Conservation (phyloP, 2,113 vertebrate genomes). For the Anarrhichthys ocellatus region DNA sequence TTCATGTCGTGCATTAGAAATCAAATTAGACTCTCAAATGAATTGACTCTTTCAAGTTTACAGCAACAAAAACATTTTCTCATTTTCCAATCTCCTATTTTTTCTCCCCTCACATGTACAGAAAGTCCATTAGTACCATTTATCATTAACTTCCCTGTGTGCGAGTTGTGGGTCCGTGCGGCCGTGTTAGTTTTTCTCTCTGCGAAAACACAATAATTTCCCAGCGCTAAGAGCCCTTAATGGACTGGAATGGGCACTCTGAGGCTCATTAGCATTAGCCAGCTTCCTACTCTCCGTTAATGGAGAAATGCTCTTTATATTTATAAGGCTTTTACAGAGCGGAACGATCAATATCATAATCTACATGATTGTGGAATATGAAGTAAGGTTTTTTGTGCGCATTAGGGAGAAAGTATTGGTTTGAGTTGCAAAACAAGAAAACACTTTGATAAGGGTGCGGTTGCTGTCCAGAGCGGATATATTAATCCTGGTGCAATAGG, state of each 20-base stretch:
- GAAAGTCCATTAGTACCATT: slow-evolving; percentile 81
- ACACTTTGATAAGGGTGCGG: slow-evolving; percentile 62
- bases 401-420: slow-evolving; percentile 78
- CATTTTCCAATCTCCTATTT: slow-evolving; percentile 63
- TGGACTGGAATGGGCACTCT: slow-evolving; percentile 84
- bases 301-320: slow-evolving; percentile 83
- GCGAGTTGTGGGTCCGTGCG: slow-evolving; percentile 71
- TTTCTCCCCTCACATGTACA: slow-evolving; percentile 70
- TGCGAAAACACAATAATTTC: slow-evolving; percentile 82
- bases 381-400: slow-evolving; percentile 75
- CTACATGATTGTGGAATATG: slow-evolving; percentile 82
- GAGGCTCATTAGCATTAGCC: slow-evolving; percentile 85
- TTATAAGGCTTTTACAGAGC: slow-evolving; percentile 84
- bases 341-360: slow-evolving; percentile 81
- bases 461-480: slow-evolving; percentile 50
- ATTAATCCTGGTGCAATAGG: slow-evolving; percentile 51
- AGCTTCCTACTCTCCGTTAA: slow-evolving; percentile 81
- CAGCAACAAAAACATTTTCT: slow-evolving; percentile 77
- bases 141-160: slow-evolving; percentile 79
- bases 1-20: slow-evolving; percentile 57
- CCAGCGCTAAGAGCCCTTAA: slow-evolving; percentile 84
- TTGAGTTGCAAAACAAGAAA: slow-evolving; percentile 77
- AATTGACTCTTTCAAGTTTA: slow-evolving; percentile 76
- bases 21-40: slow-evolving; percentile 71
- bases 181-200: slow-evolving; percentile 79